Conservation (phyloP, 1,140 invertebrate species). For the Zeugodacus cucurbitae region DNA sequence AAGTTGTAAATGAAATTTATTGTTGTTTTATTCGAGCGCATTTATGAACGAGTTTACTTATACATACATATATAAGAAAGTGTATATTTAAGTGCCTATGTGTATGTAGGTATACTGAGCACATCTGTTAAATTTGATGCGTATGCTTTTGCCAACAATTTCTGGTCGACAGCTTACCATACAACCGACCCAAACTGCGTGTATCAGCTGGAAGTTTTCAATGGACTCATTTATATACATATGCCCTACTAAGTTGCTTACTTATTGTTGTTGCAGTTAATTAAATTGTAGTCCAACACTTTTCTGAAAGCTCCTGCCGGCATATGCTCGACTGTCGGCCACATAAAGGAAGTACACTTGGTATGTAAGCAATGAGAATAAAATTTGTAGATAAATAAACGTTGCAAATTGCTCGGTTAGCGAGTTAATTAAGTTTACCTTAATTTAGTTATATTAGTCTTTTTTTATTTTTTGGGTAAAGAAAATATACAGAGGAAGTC, state of each 20-base stretch:
- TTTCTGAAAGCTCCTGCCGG: neutral
- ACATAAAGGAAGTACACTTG: neutral
- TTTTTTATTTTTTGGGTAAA: neutral
- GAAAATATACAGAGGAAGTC: too few relatives aligned
- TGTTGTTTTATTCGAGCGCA: neutral
- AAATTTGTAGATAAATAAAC: neutral
- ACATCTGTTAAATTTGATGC: neutral
- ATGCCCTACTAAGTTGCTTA: neutral
- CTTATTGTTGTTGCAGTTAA: constrained; percentile 2
- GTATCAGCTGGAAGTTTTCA: neutral
- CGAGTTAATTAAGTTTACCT: neutral
- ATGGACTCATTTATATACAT: constrained; percentile 30
- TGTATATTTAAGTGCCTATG: too few relatives aligned
- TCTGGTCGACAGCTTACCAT: neutral
- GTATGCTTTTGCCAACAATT: neutral
- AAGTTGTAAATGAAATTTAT: neutral
- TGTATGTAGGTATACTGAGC: neutral
- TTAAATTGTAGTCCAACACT: constrained; percentile 14
- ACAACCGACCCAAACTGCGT: neutral
- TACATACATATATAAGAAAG: too few relatives aligned
- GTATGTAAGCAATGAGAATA: neutral
- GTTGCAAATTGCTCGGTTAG: neutral
- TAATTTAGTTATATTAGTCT: neutral
- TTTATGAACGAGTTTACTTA: neutral
- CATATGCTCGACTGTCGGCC: neutral